Conservation (phyloP, 2,797 vertebrate species). For the Pseudochirops corinnae region DNA sequence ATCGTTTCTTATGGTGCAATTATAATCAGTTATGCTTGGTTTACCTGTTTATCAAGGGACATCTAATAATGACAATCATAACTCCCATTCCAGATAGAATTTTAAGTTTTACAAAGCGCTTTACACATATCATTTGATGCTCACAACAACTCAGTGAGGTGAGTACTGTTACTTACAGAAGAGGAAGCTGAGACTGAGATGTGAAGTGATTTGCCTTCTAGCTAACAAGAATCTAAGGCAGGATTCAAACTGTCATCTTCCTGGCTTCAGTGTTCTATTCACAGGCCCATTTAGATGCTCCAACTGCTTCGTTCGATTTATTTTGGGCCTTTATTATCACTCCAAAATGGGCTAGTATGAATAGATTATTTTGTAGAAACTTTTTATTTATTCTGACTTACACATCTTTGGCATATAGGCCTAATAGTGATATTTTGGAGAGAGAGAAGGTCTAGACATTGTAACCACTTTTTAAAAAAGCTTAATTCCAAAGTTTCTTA, state of each 20-base stretch:
- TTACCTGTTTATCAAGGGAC: background rate
- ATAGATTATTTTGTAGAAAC: background rate
- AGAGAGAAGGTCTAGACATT: background rate
- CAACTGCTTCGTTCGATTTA: background rate
- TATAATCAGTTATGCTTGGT: background rate
- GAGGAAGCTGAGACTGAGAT: background rate
- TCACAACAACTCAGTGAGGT: background rate
- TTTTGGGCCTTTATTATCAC: background rate
- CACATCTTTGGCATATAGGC: background rate
- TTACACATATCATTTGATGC: background rate
- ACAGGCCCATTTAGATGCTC: background rate
- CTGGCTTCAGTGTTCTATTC: background rate
- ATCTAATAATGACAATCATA: background rate
- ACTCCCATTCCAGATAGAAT: background rate
- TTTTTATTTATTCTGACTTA: background rate
- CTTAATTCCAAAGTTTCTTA: background rate
- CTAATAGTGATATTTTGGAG: background rate
- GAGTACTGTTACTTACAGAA: background rate
- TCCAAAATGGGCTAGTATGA: background rate
- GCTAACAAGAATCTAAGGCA: background rate
- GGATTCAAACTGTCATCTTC: background rate
- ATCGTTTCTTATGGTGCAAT: background rate
- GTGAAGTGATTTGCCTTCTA: background rate
- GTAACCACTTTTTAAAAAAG: background rate
- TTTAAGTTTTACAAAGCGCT: background rate